Base-by-base conservation (phyloP, 2,888 invertebrate genomes). In the Tricholauxania praeusta region DNA sequence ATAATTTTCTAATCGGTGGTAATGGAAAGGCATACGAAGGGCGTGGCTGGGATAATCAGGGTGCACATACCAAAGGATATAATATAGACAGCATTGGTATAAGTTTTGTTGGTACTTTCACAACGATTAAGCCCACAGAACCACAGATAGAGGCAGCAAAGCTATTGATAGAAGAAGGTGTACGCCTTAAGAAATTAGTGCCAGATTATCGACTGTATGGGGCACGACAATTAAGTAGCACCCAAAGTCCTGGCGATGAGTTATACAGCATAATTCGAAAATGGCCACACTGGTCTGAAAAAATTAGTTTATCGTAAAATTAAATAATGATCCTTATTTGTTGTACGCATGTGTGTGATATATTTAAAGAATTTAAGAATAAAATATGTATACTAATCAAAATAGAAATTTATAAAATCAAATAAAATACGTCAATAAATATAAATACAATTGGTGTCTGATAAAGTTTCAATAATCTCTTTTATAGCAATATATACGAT, bases 1-100 rank as follows among this genome's bases (percentile, higher is more conserved):
- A 94, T 85, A 95, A 93, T 83, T 95, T 94, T 79, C 83, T 95
- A 12, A 89, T 95, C 1, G 95, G 94, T 1, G 94, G 93, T 8
- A 93, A 94, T 81, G 94, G 94, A 0, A 88, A 89, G 0, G 92
- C 91, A 0, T 94, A 93, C 83, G 90, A 89, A 77, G 94, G 93
- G 0, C 90, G 94, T 12, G 93, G 93, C 0, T 95, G 95, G 95
- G 90, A 91, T 76, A 83, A 84, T 72, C 85, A 91, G 60, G 95
- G 95, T 0, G 92, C 93, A 0, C 94, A 95, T 81, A 91, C 93
- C 0, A 88, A 89, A 48, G 89, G 90, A 17, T 93, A 90, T 81
- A 94, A 94, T 82, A 82, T 80, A 6, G 89, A 87, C 73, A 92
- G 93, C 81, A 90, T 94, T 49, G 92, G 92, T 0, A 91, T 94